Evolutionary conservation across 2,888 invertebrate genomes (phyloP), one percentile per base, ranked within the genome.

Genomic region (Trachelus stipa): DNA sequence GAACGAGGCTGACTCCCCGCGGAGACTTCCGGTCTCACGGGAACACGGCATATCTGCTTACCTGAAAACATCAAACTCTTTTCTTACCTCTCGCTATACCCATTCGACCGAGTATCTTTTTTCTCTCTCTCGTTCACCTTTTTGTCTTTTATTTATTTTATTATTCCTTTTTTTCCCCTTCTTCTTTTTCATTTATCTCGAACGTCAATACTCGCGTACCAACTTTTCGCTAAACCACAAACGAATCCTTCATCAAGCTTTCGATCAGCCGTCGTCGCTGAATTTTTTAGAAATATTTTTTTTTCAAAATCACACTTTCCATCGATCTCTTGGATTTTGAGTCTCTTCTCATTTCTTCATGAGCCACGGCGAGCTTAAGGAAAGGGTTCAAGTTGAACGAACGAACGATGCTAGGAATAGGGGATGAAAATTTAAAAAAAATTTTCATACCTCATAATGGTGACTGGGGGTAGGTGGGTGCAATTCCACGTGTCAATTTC

Each of bases 1-100:
- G 86, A 85, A 85, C 87, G 87, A 85, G 84, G 86, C 87, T 85
- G 82, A 81, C 83, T 86, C 84, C 85, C 84, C 77, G 79, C 82
- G 86, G 84, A 84, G 80, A 85, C 83, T 81, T 81, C 79, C 75
- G 79, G 83, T 85, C 85, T 69, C 77, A 81, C 82, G 86, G 84
- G 87, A 84, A 81, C 82, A 82, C 78, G 79, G 77, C 82, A 81
- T 83, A 80, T 83, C 79, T 81, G 83, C 84, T 82, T 80, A 82
- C 84, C 84, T 83, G 83, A 84, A 84, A 84, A 84, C 84, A 84
- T 84, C 83, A 79, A 76, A 79, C 82, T 82, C 74, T 77, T 79
- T 82, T 81, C 79, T 77, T 73, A 75, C 56, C 56, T 56, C 23
- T 56, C 56, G 56, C 56, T 6, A 56, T 23, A 56, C 23, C 56